These are phyloP conservation scores for Tortrix viridana DNA, from an alignment of 2,888 invertebrate genomes.

Conservation along the genomic window DNA sequence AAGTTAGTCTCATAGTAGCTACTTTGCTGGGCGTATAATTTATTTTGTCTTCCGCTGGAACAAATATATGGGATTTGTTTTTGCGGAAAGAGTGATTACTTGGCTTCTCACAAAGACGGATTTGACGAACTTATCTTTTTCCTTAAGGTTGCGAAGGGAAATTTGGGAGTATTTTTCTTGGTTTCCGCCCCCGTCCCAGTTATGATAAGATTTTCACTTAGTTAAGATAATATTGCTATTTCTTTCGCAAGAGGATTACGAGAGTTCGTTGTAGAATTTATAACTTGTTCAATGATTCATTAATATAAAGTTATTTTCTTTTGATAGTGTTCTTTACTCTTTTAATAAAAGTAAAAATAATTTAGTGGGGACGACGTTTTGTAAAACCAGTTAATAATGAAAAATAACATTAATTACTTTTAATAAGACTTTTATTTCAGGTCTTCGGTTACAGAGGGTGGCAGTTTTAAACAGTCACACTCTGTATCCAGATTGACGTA, in stretches of 20 bases:
- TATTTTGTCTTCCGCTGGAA: constrained; percentile 14
- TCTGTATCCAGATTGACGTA: too few species aligned
- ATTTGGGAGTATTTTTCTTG: constrained; percentile 27
- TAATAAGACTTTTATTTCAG: too few species aligned
- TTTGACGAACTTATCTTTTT: constrained; percentile 20
- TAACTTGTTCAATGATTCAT: too few species aligned
- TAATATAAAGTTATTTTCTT: too few species aligned
- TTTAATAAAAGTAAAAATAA: too few species aligned
- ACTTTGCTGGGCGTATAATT: constrained; percentile 7
- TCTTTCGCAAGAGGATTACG: not conserved
- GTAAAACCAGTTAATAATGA: too few species aligned
- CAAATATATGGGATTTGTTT: constrained; percentile 8
- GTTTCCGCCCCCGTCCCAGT: constrained; percentile 16
- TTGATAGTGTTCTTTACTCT: too few species aligned
- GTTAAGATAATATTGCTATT: constrained; percentile 14
- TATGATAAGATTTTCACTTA: constrained; percentile 7
- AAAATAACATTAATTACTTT: too few species aligned
- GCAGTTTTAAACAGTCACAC: too few species aligned
- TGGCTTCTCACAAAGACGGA: constrained; percentile 10
- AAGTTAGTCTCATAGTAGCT: constrained; percentile 8
- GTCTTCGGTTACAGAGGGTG: too few species aligned
- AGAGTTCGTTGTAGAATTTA: too few species aligned
- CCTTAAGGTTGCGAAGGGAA: not conserved
- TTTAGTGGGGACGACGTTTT: too few species aligned
- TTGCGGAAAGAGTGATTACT: constrained; percentile 15